These are phyloP conservation scores for Vanacampus margaritifer DNA, from an alignment of 2,113 vertebrate species.

Conservation along the genomic window DNA sequence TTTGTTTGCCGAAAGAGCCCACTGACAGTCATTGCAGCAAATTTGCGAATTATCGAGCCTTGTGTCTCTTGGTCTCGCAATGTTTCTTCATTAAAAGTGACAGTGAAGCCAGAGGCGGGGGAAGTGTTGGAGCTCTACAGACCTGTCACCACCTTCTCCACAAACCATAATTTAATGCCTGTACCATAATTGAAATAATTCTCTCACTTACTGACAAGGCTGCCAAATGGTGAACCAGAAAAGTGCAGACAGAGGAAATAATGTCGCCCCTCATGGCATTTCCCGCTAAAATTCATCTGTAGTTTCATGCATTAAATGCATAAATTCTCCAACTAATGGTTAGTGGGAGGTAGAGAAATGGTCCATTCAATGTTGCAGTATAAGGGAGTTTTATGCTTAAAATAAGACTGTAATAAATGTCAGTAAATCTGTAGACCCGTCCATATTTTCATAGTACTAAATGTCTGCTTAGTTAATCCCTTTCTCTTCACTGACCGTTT, in stretches of 20 bases:
- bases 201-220: constrained; percentile 68
- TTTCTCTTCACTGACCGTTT: constrained; percentile 50
- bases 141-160: constrained; percentile 68
- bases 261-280: constrained; percentile 60
- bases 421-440: constrained; percentile 59
- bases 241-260: constrained; percentile 69
- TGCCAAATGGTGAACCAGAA: constrained; percentile 72
- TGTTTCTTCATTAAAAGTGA: constrained; percentile 73
- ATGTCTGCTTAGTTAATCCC: constrained; percentile 59
- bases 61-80: constrained; percentile 17
- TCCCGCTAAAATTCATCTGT: constrained; percentile 67
- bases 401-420: constrained; percentile 64
- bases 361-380: constrained; percentile 55
- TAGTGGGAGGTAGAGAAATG: constrained; percentile 53
- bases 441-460: constrained; percentile 50
- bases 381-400: constrained; percentile 59
- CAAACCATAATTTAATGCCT: constrained; percentile 67
- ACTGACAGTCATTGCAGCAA: constrained; percentile 43
- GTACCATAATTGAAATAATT: constrained; percentile 71
- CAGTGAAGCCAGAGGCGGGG: constrained; percentile 61
- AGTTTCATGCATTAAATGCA: constrained; percentile 72
- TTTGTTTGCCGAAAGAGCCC: constrained; percentile 1
- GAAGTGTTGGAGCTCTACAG: constrained; percentile 65
- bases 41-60: constrained; percentile 22
- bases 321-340: constrained; percentile 68